phyloP scores from a whole-genome alignment of 2,113 vertebrate genomes.

The Aphelocoma coerulescens region DNA sequence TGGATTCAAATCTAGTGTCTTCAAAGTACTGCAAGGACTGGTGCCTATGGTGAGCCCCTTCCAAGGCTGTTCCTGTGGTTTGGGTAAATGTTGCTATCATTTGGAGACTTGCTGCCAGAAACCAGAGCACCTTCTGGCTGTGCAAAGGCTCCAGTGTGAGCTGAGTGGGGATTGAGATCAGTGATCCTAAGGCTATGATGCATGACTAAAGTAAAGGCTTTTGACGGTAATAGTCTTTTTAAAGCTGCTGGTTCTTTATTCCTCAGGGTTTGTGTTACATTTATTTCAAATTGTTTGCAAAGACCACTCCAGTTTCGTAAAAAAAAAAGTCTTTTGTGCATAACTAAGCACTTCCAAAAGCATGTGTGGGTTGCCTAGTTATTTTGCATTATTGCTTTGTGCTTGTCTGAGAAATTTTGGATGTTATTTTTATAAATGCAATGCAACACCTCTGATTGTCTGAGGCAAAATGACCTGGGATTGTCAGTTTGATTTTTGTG shows the following conservation, averaged over 20 bases:
- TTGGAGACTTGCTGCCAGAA: not conserved
- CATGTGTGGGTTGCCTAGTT: not conserved
- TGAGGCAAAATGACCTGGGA: not conserved
- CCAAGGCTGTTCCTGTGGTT: not conserved
- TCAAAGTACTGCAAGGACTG: not conserved
- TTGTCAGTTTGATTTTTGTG: not conserved
- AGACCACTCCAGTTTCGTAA: not conserved
- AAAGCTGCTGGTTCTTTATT: not conserved
- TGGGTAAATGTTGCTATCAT: not conserved
- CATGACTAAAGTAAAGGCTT: not conserved
- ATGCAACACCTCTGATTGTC: not conserved
- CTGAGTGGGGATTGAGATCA: not conserved
- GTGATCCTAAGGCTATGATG: not conserved
- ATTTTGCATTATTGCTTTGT: not conserved
- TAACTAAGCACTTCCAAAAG: not conserved
- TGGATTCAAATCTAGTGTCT: not conserved
- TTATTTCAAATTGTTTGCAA: not conserved
- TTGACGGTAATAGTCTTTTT: not conserved
- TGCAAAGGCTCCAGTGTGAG: not conserved
- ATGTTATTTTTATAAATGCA: not conserved
- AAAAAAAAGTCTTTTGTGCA: not conserved
- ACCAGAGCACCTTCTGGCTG: not conserved
- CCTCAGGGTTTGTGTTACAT: not conserved
- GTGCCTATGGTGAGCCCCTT: not conserved
- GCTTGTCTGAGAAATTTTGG: not conserved